These are phyloP conservation scores for Cephus rjabovi DNA, from an alignment of 2,888 invertebrate species.

Conservation along the genomic window DNA sequence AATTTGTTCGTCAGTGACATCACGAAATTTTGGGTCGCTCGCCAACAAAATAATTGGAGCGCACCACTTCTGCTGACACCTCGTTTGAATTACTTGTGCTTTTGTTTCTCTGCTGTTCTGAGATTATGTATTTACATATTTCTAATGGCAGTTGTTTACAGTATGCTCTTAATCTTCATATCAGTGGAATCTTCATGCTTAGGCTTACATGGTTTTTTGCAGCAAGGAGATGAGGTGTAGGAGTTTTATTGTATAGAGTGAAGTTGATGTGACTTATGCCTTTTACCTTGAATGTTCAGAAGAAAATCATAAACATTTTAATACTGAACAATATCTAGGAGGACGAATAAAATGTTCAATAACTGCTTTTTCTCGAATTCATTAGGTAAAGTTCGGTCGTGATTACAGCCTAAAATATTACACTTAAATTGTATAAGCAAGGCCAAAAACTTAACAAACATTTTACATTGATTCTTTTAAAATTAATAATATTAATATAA, in stretches of 20 bases:
- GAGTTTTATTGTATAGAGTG: background rate
- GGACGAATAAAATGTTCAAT: background rate
- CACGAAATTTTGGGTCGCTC: background rate
- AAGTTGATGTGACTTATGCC: background rate
- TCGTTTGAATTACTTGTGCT: background rate
- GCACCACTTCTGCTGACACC: background rate
- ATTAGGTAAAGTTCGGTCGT: slow-evolving; percentile 61
- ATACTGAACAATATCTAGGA: background rate
- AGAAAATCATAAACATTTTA: background rate
- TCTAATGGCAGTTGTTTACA: background rate
- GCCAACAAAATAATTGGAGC: background rate
- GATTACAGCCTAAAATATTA: slow-evolving; percentile 65
- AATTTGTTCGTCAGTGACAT: background rate
- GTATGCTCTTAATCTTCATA: background rate
- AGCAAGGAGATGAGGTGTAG: background rate
- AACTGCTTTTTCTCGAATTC: slow-evolving; percentile 45
- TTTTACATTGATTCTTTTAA: slow-evolving; percentile 59
- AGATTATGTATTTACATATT: background rate
- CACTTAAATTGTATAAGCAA: slow-evolving; percentile 63
- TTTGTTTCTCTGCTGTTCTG: background rate
- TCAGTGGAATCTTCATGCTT: background rate
- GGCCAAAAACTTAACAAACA: slow-evolving; percentile 67
- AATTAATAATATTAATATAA: slow-evolving; percentile 36
- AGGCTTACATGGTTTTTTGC: background rate
- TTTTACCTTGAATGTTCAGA: background rate